phyloP scores from a whole-genome alignment of 2,888 invertebrate genomes.

The Zootermopsis nevadensis region DNA sequence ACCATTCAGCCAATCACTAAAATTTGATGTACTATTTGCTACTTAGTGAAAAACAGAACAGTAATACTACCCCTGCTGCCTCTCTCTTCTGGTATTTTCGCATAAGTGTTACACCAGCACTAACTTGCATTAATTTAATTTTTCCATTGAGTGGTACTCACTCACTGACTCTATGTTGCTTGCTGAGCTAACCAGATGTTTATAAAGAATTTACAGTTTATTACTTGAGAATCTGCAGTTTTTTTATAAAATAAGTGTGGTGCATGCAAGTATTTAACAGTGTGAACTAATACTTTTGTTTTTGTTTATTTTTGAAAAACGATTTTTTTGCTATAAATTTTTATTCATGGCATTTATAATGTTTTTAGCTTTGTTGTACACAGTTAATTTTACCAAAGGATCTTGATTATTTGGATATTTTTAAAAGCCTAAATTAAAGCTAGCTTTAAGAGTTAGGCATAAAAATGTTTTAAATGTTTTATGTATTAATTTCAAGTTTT shows the following conservation, averaged over 20 bases:
- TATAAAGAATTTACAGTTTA: not conserved
- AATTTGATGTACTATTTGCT: too few species aligned
- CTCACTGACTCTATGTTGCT: not conserved
- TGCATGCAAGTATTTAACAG: not conserved
- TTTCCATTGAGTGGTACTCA: not conserved
- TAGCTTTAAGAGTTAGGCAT: not conserved
- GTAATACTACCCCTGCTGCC: too few species aligned
- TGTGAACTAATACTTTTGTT: not conserved
- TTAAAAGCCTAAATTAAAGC: not conserved
- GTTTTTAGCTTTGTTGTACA: not conserved
- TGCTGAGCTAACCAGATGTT: not conserved
- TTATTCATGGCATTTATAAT: not conserved
- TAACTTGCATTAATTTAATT: not conserved
- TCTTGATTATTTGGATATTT: not conserved
- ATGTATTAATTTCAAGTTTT: not conserved
- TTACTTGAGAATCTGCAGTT: not conserved
- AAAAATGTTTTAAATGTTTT: conserved; percentile 1
- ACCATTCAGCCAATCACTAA: too few species aligned
- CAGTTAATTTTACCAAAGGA: not conserved
- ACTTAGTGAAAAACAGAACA: too few species aligned
- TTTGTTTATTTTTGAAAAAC: not conserved
- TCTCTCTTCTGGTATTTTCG: too few species aligned
- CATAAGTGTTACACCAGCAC: too few species aligned
- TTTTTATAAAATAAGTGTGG: not conserved
- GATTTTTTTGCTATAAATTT: not conserved